Base-by-base conservation (phyloP, 2,888 invertebrate species). In the Ischnura elegans region DNA sequence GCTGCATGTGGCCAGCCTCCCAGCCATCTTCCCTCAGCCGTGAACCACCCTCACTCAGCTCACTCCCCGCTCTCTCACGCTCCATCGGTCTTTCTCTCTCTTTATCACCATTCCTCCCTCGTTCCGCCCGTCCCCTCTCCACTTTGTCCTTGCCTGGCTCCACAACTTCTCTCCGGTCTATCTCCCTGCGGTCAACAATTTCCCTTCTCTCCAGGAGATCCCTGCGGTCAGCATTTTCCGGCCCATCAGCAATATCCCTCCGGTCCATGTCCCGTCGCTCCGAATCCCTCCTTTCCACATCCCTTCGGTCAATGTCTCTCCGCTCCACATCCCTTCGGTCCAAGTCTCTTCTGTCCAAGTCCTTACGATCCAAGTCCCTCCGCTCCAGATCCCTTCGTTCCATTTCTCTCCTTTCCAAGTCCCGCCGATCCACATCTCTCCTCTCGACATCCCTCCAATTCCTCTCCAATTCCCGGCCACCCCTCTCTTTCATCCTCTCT, bases 381-480 rank as follows among this genome's bases (percentile, higher is more conserved):
- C 76, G 61, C 43, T 66, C 85, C 16, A 51, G 10, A 19, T 94
- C 94, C 36, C 61, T 94, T 16, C 93, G 66, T 8, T 93, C 93
- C 29, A 55, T 55, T 21, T 93, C 46, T 45, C 66, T 47, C 21
- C 94, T 84, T 36, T 93, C 51, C 42, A 93, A 19, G 16, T 94
- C 94, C n/a, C 61, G 93, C 29, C 87, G 25, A 16, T 94, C 55
- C 61, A 90, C 87, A 16, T 94, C 93, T 93, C 51, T 51, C 86
- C 66, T 55, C 84, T 93, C 45, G 36, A 87, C 45, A 76, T 84
- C 36, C 21, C 87, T 93, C 21, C 61, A 42, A 0, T 45, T 21
- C 29, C 66, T 25, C 42, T 87, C 66, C 51, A 61, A 25, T 46
- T 87, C 45, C 45, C 61, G 8, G 55, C 51, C 51, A 45, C 51